Evolutionary conservation across 2,888 invertebrate species (phyloP), one percentile per base, ranked within the genome.

Genomic region (Trichacis sp.): DNA sequence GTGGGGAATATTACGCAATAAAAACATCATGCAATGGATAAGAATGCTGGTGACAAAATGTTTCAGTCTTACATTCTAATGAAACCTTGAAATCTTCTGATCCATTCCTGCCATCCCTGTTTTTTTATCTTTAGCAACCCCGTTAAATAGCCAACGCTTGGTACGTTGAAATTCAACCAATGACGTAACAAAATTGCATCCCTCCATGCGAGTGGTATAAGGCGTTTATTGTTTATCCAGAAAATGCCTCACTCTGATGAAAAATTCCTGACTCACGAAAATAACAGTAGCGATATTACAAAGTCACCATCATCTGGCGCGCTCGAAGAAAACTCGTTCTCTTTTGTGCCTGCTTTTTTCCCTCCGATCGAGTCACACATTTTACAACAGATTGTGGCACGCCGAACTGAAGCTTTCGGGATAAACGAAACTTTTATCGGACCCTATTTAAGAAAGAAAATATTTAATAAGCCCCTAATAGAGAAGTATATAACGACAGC

Each of bases 391-490:
- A 64, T 59, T 60, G 49, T 42, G 52, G 56, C 17, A 51, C 55
- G 51, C 40, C 14, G 56, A 43, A 60, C 56, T 47, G 60, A 60
- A 56, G 43, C 55, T 58, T 59, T 59, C 54, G 49, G 64, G 50
- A 65, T 57, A 49, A 57, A 45, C 38, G 53, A 43, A 54, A 56
- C 53, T 52, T 53, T 29, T 43, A 60, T 12, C 6, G 40, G 30
- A 59, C 29, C 40, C 55, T 64, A 52, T 51, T 60, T 53, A 48
- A 24, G 40, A 49, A 50, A 64, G 45, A 59, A 64, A 64, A 68
- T 47, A 61, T 68, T 58, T 57, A 60, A 68, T 68, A 64, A 64
- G 57, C 45, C 48, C 38, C 42, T 45, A 58, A 68, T 64, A 64
- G 60, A 68, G 51, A 47, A 57, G 24, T 29, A 9, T 33, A 51